Conservation (phyloP, 2,113 vertebrate species). For the Tenebrosternarchus preto region DNA sequence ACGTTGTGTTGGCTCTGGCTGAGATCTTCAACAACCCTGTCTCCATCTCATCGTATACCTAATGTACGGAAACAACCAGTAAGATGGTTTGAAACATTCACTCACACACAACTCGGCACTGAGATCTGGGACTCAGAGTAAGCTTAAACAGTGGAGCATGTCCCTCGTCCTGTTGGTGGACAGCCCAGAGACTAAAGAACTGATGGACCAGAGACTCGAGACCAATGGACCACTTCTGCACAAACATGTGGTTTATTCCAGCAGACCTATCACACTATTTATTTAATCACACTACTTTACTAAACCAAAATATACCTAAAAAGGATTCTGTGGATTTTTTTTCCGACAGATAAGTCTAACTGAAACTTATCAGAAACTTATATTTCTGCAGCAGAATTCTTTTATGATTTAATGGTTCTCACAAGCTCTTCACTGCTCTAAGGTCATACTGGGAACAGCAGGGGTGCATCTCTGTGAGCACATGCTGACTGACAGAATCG, state of each 20-base stretch:
- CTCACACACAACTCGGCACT: background rate
- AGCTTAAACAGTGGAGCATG: background rate
- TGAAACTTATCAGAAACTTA: background rate
- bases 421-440: background rate
- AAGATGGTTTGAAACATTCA: background rate
- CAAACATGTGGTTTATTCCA: too few species aligned
- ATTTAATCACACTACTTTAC: too few species aligned
- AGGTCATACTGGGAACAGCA: too few species aligned
- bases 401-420: background rate
- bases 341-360: background rate
- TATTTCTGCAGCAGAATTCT: background rate
- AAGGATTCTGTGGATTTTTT: background rate
- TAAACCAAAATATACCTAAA: background rate
- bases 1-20: background rate
- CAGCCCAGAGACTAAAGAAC: background rate
- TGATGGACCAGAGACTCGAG: background rate
- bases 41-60: too few species aligned
- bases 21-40: background rate
- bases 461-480: background rate
- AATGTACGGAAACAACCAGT: background rate
- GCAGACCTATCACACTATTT: too few species aligned
- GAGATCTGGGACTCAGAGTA: background rate
- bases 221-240: too few species aligned
- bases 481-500: conserved; percentile 6
- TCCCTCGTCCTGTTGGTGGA: background rate